Evolutionary conservation across 1,140 invertebrate genomes (phyloP).

Genomic region (Drosophila ironensis): DNA sequence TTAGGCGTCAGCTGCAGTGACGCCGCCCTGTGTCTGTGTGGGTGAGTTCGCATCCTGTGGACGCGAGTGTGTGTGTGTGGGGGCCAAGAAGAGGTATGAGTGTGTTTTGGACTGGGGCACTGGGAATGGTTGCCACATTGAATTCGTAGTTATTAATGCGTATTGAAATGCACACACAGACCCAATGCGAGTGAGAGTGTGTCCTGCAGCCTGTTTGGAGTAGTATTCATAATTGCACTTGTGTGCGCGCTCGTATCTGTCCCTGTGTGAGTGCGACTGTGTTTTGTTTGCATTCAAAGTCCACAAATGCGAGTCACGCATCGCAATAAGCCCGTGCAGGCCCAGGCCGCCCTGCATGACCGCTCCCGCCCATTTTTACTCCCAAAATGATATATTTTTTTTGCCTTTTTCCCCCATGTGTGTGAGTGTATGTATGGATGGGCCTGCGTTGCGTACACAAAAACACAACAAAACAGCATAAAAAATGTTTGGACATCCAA

Average conservation of each 20-base stretch:
- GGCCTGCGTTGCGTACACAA: conserved; percentile 32
- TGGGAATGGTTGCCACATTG: conserved; percentile 62
- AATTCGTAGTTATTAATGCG: conserved; percentile 78
- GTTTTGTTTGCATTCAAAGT: conserved; percentile 74
- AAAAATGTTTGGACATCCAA: conserved; percentile 62
- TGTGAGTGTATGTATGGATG: conserved; percentile 8
- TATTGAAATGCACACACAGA: conserved; percentile 64
- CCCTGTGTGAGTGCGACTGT: conserved; percentile 40
- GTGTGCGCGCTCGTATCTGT: conserved; percentile 33
- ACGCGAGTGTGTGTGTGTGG: conserved; percentile 11
- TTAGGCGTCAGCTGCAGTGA: conserved; percentile 67
- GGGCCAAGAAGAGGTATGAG: neutral
- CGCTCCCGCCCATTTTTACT: neutral
- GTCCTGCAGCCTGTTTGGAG: conserved; percentile 6
- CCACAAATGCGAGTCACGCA: conserved; percentile 77
- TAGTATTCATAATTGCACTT: conserved; percentile 31
- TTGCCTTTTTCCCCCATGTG: conserved; percentile 33
- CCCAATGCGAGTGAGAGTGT: conserved; percentile 43
- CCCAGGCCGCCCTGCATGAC: conserved; percentile 14
- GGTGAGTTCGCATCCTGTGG: conserved; percentile 4
- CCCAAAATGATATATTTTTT: conserved; percentile 44
- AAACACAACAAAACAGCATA: conserved; percentile 65
- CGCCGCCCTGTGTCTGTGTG: conserved; percentile 14
- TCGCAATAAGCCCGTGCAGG: conserved; percentile 70
- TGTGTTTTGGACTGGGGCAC: neutral